Evolutionary conservation across 2,113 vertebrate genomes (phyloP), one percentile per base, ranked within the genome.

Genomic region (Reinhardtius hippoglossoides): DNA sequence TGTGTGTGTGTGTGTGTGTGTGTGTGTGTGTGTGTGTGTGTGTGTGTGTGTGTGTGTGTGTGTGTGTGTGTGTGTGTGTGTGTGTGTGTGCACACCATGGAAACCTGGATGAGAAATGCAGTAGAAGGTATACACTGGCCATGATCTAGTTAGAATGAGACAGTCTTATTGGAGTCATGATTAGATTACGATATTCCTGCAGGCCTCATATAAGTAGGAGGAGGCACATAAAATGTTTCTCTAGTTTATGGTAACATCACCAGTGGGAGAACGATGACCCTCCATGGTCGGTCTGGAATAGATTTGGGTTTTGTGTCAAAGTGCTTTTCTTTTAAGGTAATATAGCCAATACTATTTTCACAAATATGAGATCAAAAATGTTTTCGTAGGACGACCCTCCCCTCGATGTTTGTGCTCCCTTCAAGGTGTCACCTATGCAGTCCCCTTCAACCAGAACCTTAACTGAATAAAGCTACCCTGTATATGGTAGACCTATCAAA

Each of bases 151-250:
- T 79, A 89, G 67, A 75, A 44, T 35, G 75, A 85, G 80, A 78
- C 46, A 40, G 68, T 64, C 46, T 74, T 78, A 80, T 61, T 82
- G 72, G 67, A 85, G 82, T 37, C 64, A 15, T 75, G 78, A 87
- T 88, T 83, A 59, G 80, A 87, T 87, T 79, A 81, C 5, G 73
- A 75, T 87, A 52, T 76, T 89, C 87, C 78, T 71, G 72, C 76
- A 76, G 81, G 82, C 73, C 69, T 78, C 70, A 42, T 76, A 50
- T 71, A 21, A 24, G 21, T 55, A 63, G 35, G 63, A 21, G 52
- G 23, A 21, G 18, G 50, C 20, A 65, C 54, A 78, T 86, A 81
- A 86, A 72, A 69, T 42, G 48, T 67, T 78, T 65, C 37, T 71
- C 54, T 77, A 71, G 70, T 83, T 88, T 75, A 87, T 77, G 74